These are phyloP conservation scores for Parnassius mnemosyne DNA, from an alignment of 2,888 invertebrate genomes.

Conservation along the genomic window DNA sequence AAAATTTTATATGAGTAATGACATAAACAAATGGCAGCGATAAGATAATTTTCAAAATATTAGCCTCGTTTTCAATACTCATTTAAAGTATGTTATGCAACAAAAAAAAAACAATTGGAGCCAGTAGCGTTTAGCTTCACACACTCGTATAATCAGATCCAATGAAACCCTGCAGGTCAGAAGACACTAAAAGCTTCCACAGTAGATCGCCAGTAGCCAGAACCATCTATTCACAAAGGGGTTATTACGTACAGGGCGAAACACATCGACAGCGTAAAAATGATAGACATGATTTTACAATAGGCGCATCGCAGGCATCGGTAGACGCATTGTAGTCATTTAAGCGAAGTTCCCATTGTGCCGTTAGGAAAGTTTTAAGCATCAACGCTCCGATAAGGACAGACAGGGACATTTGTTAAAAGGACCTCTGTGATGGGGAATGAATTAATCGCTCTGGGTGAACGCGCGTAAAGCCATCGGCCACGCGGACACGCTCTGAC, in stretches of 20 bases:
- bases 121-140: neutral
- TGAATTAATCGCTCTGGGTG: conserved; percentile 40
- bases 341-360: conserved; percentile 69
- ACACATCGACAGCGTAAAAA: conserved; percentile 22
- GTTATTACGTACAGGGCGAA: conserved; percentile 25
- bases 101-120: neutral
- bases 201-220: neutral
- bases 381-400: conserved; percentile 65
- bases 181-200: conserved; percentile 13
- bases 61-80: too few relatives aligned
- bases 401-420: conserved; percentile 59
- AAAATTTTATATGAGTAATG: too few relatives aligned
- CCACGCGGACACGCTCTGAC: neutral
- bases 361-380: conserved; percentile 69
- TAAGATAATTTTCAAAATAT: too few relatives aligned
- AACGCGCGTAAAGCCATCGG: conserved; percentile 29
- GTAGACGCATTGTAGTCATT: conserved; percentile 61
- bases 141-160: conserved; percentile 1
- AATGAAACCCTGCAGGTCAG: conserved; percentile 16
- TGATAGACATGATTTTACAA: conserved; percentile 36
- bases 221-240: conserved; percentile 20
- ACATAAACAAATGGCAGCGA: too few relatives aligned
- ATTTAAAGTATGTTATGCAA: neutral
- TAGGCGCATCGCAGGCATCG: conserved; percentile 51
- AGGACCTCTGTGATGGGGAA: conserved; percentile 49